A percentile compares a stretch with the other conserved stretches of the same genome.
These are phyloP conservation scores for Speoplatyrhinus poulsoni DNA, from an alignment of 2,113 vertebrate species.

Conservation along the genomic window DNA sequence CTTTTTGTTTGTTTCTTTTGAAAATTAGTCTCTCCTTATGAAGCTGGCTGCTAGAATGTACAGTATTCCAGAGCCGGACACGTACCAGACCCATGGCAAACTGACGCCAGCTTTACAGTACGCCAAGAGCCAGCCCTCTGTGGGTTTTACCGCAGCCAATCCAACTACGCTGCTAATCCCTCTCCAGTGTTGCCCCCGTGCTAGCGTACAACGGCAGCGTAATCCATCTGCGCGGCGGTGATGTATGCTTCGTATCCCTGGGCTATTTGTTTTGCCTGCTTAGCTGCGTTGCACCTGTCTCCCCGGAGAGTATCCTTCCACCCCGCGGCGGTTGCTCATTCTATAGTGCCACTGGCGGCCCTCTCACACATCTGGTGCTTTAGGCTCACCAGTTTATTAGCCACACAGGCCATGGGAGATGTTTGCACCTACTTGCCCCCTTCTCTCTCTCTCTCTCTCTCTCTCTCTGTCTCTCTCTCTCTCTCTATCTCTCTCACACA, in stretches of 20 bases:
- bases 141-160: not conserved
- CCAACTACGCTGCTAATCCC: not conserved
- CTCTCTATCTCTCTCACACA: not conserved
- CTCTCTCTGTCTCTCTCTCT: conserved; percentile 5
- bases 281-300: conserved; percentile 24
- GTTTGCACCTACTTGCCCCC: conserved; percentile 10
- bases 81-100: conserved; percentile 3
- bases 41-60: not conserved
- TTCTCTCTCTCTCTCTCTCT: conserved; percentile 5
- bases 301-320: conserved; percentile 29
- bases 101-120: not conserved
- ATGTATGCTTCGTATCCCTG: conserved; percentile 9
- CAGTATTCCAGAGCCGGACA: not conserved
- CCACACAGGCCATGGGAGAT: conserved; percentile 44
- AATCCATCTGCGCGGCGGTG: conserved; percentile 6
- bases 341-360: conserved; percentile 15
- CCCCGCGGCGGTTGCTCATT: conserved; percentile 32
- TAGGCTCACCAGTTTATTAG: conserved; percentile 60
- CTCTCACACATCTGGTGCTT: conserved; percentile 35
- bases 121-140: conserved; percentile 1
- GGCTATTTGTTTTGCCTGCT: conserved; percentile 45
- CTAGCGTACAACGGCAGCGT: not conserved
- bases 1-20: not conserved
- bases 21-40: conserved; percentile 2
- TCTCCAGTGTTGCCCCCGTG: not conserved